A percentile compares a stretch with the other conserved stretches of the same genome.
phyloP scores from a whole-genome alignment of 30 jellyfish, hydroid and myxozoan species.

The Rhopilema esculentum region DNA sequence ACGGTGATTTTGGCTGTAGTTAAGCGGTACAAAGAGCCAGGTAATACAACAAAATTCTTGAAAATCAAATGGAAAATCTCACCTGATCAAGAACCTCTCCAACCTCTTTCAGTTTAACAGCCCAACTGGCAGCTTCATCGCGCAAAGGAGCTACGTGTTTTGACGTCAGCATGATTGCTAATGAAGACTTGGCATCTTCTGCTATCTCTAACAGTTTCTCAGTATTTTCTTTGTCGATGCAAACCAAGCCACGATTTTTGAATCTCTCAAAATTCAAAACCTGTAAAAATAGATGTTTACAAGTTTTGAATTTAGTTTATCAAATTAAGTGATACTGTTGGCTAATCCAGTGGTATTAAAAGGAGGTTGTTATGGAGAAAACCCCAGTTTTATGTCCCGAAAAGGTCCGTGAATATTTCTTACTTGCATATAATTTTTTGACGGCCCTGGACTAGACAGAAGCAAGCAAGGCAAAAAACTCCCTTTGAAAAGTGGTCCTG shows the following conservation, averaged over 20 bases:
- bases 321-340: too few relatives aligned
- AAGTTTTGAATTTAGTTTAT: neutral
- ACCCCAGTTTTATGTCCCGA: too few relatives aligned
- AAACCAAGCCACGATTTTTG: conserved; percentile 82
- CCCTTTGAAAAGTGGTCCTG: too few relatives aligned
- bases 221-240: conserved; percentile 76
- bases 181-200: conserved; percentile 85
- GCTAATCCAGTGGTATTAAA: neutral
- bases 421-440: too few relatives aligned
- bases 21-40: too few relatives aligned
- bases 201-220: conserved; percentile 66
- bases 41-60: neutral
- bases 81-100: conserved; percentile 92
- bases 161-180: conserved; percentile 84
- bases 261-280: conserved; percentile 67
- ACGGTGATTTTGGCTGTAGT: too few relatives aligned
- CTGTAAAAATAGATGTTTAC: conserved; percentile 21
- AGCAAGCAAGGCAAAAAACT: too few relatives aligned
- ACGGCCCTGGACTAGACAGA: too few relatives aligned
- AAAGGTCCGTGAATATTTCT: too few relatives aligned
- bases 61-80: neutral
- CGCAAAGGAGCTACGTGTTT: conserved; percentile 85
- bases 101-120: conserved; percentile 82
- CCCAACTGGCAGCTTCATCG: conserved; percentile 91
- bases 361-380: neutral